phyloP scores from a whole-genome alignment of 1,140 invertebrate species.

The Cotesia vestalis region DNA sequence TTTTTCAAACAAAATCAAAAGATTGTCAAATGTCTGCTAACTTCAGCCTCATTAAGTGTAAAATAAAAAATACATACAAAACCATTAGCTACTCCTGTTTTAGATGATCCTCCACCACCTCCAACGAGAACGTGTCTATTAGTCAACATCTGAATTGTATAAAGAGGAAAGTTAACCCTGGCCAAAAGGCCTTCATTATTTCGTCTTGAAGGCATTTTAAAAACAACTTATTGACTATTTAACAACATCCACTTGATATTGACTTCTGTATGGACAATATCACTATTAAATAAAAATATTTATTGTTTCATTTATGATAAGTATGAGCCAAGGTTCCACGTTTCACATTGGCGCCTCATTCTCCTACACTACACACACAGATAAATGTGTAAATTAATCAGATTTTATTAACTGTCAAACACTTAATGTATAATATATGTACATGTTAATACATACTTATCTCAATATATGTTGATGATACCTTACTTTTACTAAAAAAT shows the following conservation, averaged over 20 bases:
- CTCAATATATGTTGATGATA: too few relatives aligned
- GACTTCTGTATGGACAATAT: neutral
- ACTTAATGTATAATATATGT: too few relatives aligned
- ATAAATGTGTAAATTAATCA: too few relatives aligned
- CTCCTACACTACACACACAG: constrained; percentile 8
- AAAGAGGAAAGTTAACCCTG: constrained; percentile 91
- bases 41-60: too few relatives aligned
- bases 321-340: constrained; percentile 38
- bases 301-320: constrained; percentile 27
- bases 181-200: constrained; percentile 77
- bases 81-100: constrained; percentile 94
- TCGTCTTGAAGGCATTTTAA: constrained; percentile 59
- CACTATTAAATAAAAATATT: constrained; percentile 17
- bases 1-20: too few relatives aligned
- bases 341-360: constrained; percentile 40
- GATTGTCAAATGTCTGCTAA: too few relatives aligned
- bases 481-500: too few relatives aligned
- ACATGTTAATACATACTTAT: too few relatives aligned
- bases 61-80: constrained; percentile 74
- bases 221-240: neutral
- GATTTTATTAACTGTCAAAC: too few relatives aligned
- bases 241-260: constrained; percentile 28
- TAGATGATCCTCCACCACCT: constrained; percentile 93
- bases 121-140: constrained; percentile 93
- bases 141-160: constrained; percentile 88